Conservation (phyloP, 2,797 vertebrate species). For the Pelochelys cantorii region DNA sequence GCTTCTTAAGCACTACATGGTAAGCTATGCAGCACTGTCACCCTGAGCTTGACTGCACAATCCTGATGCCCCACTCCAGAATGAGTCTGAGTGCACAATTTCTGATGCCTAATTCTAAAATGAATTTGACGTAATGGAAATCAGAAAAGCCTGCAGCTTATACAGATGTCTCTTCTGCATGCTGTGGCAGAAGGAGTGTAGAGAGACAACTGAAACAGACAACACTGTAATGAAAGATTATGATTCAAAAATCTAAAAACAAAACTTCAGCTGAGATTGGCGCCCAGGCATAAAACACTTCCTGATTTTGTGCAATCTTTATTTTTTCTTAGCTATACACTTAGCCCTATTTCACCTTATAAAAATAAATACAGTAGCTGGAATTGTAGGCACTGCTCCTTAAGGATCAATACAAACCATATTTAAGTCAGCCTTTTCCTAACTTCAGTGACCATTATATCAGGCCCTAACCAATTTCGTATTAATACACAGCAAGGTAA, state of each 20-base stretch:
- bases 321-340: neutral
- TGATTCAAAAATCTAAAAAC: neutral
- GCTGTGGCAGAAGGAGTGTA: neutral
- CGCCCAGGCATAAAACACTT: neutral
- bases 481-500: neutral
- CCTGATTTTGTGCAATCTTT: neutral
- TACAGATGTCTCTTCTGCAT: constrained; percentile 19
- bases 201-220: neutral
- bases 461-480: neutral
- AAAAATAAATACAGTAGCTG: neutral
- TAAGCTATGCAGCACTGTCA: constrained; percentile 33
- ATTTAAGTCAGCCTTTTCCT: neutral
- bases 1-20: constrained; percentile 30
- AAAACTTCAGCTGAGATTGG: constrained; percentile 8
- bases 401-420: neutral
- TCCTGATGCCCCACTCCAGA: constrained; percentile 65
- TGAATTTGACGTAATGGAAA: constrained; percentile 79
- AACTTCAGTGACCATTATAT: neutral
- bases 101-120: constrained; percentile 67
- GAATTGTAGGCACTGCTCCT: neutral
- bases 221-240: neutral
- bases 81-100: constrained; percentile 74
- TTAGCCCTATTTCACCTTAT: neutral
- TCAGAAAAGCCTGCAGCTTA: constrained; percentile 69
- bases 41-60: constrained; percentile 70